These are phyloP conservation scores for Phyllotreta striolata DNA, from an alignment of 2,888 invertebrate species.

Conservation along the genomic window DNA sequence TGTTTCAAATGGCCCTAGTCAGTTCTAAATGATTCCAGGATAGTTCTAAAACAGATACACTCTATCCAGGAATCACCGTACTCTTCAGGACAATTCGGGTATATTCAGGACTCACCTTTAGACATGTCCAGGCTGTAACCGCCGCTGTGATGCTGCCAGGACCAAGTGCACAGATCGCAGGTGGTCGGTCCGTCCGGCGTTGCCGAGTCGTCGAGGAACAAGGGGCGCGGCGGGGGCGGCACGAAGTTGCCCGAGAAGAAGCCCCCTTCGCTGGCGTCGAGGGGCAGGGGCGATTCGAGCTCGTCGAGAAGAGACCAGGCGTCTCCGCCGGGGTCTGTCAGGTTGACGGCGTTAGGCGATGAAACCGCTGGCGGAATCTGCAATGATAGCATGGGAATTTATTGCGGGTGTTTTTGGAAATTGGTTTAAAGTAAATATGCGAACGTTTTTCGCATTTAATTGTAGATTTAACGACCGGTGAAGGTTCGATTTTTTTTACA, in stretches of 20 bases:
- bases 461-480: no score
- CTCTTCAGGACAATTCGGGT: no score
- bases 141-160: conserved; percentile 64
- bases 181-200: conserved; percentile 75
- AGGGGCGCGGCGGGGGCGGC: conserved; percentile 73
- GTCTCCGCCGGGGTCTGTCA: conserved; percentile 36
- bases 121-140: conserved; percentile 64
- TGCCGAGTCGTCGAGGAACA: conserved; percentile 70
- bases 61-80: no score
- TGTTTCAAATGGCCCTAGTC: no score
- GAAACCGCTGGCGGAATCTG: conserved; percentile 48
- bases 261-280: conserved; percentile 57
- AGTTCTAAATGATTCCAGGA: no score
- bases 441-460: no score
- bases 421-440: no score
- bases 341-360: conserved; percentile 39
- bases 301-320: conserved; percentile 47
- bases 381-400: no score
- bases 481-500: neutral
- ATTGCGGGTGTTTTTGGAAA: no score
- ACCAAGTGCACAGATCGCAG: conserved; percentile 79
- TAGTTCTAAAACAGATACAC: no score
- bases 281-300: conserved; percentile 46
- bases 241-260: conserved; percentile 65
- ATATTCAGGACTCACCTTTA: conserved; percentile 65